Conservation (phyloP, 2,113 vertebrate species). For the Rhegmatorhina hoffmannsi region DNA sequence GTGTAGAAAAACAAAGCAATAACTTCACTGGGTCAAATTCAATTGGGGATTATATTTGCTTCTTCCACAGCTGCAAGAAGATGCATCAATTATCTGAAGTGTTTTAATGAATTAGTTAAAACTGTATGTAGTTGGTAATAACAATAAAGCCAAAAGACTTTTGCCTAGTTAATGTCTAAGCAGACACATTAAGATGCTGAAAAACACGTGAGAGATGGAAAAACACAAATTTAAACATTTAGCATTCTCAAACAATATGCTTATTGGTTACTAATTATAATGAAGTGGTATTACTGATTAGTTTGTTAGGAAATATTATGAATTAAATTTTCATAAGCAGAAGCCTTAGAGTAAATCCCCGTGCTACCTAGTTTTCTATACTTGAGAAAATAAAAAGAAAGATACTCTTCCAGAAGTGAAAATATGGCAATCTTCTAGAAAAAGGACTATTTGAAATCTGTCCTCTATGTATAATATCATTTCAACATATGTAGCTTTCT, state of each 20-base stretch:
- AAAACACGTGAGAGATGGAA: not conserved
- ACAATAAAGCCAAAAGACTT: not conserved
- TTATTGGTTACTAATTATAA: slow-evolving; percentile 50
- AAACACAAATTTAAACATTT: not conserved
- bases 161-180: not conserved
- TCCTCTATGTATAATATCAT: not conserved
- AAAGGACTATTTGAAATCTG: not conserved
- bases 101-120: slow-evolving; percentile 15
- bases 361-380: not conserved
- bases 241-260: slow-evolving; percentile 13
- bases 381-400: not conserved
- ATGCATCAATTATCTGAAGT: not conserved
- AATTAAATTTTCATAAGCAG: slow-evolving; percentile 16
- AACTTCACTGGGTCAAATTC: not conserved
- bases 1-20: not conserved
- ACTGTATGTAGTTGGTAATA: not conserved
- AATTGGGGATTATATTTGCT: not conserved
- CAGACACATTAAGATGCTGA: not conserved
- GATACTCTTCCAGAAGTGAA: not conserved
- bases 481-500: not conserved
- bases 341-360: not conserved
- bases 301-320: slow-evolving; percentile 11
- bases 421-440: not conserved
- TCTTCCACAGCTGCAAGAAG: not conserved
- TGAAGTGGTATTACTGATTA: slow-evolving; percentile 16